phyloP scores from a whole-genome alignment of 1,140 invertebrate species.

The Microplitis demolitor region DNA sequence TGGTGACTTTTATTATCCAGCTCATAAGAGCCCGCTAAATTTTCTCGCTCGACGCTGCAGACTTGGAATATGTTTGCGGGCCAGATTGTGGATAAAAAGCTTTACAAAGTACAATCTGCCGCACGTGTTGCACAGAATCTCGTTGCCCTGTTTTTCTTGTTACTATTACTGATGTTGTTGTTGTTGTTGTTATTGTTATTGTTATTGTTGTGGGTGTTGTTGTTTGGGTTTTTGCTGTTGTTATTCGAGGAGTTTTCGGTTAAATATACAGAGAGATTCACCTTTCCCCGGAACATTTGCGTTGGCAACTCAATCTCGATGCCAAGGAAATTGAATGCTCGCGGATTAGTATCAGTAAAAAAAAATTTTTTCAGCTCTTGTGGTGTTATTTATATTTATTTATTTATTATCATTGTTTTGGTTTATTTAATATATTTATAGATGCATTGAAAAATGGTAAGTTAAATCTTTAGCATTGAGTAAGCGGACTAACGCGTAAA shows the following conservation, averaged over 20 bases:
- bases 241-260: too few relatives aligned
- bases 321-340: constrained; percentile 13
- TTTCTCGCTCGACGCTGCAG: not conserved
- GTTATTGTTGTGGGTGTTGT: too few relatives aligned
- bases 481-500: not conserved
- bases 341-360: constrained; percentile 1
- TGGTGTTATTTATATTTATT: not conserved
- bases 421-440: too few relatives aligned
- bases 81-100: constrained; percentile 28
- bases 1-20: constrained; percentile 3
- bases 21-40: not conserved
- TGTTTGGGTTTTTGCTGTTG: too few relatives aligned
- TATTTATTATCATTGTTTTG: not conserved
- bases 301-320: not conserved
- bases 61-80: not conserved
- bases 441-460: not conserved
- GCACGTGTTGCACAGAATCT: constrained; percentile 34
- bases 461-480: not conserved
- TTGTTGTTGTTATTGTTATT: not conserved
- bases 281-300: not conserved
- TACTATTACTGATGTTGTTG: constrained; percentile 1
- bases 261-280: too few relatives aligned
- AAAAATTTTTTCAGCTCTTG: not conserved
- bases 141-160: constrained; percentile 14
- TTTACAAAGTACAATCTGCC: constrained; percentile 30